Evolutionary conservation across 2,113 vertebrate genomes (phyloP), one percentile per base, ranked within the genome.

Genomic region (Acanthochromis polyacanthus): DNA sequence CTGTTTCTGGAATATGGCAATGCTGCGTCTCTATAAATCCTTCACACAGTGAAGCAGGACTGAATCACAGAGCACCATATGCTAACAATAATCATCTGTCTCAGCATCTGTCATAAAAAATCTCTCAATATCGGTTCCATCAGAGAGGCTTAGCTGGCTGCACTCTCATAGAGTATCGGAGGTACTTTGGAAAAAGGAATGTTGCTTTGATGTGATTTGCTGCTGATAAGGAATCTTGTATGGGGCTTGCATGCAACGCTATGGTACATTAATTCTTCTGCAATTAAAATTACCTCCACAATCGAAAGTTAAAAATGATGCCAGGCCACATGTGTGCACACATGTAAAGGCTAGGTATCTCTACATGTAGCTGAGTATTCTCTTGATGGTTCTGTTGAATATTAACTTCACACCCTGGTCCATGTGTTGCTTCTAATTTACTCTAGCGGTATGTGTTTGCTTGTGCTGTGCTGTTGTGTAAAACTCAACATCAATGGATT

Each of bases 61-160:
- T 81, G 79, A 88, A 67, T 84, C 83, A 81, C 69, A 28, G 58
- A 74, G 69, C 52, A 23, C 82, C 90, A 93, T 83, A 89, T 91
- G 83, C 72, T 83, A 89, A 82, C 80, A 88, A 91, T 87, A 90
- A 88, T 75, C 62, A n/a, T 76, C 72, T 11, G 23, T 83, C 77
- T 66, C 28, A 28, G 68, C 88, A 86, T 88, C 78, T 77, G 82
- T 85, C 68, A 73, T 69, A 70, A 57, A 83, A 81, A 85, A 86
- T 87, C 80, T 85, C 75, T 74, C 80, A 68, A 88, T 83, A 90
- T 88, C 16, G 16, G 78, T 88, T 85, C 81, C 86, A 88, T 88
- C 81, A 83, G 83, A 75, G 63, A 64, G 53, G 55, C 50, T 68
- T 59, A 17, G 72, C 82, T 89, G 89, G 65, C 87, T 89, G 85